Evolutionary conservation across 2,113 vertebrate species (phyloP).

Genomic region (Eudyptes chrysolophus): DNA sequence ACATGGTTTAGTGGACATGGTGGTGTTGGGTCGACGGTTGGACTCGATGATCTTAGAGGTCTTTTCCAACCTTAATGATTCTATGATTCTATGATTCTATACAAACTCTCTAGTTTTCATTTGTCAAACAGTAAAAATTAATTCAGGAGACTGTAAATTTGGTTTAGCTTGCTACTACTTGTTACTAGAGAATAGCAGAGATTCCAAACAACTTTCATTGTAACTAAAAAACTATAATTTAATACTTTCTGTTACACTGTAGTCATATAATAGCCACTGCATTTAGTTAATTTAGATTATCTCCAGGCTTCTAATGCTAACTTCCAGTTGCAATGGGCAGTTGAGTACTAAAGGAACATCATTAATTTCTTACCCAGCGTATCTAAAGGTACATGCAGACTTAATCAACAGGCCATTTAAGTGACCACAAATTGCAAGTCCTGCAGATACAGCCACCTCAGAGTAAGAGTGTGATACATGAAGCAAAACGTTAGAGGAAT

Average conservation of each 20-base stretch:
- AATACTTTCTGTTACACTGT: background rate
- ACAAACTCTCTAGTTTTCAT: background rate
- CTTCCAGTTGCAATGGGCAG: background rate
- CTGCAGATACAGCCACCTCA: background rate
- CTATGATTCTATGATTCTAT: too few relatives aligned
- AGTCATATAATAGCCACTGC: background rate
- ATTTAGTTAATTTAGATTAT: background rate
- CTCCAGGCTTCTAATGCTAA: background rate
- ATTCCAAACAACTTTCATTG: background rate
- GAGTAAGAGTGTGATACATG: background rate
- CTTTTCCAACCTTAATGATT: too few relatives aligned
- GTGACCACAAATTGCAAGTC: background rate
- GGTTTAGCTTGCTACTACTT: background rate
- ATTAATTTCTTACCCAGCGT: background rate
- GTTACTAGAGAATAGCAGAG: background rate
- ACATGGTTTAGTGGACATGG: too few relatives aligned
- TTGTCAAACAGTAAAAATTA: background rate
- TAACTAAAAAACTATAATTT: background rate
- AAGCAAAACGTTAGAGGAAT: background rate
- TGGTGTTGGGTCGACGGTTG: too few relatives aligned
- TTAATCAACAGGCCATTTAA: background rate
- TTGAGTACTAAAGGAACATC: background rate
- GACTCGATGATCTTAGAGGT: too few relatives aligned
- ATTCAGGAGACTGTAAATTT: background rate
- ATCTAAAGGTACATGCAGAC: background rate